Evolutionary conservation across 2,888 invertebrate species (phyloP).

Genomic region (Sclerodermus sp.): DNA sequence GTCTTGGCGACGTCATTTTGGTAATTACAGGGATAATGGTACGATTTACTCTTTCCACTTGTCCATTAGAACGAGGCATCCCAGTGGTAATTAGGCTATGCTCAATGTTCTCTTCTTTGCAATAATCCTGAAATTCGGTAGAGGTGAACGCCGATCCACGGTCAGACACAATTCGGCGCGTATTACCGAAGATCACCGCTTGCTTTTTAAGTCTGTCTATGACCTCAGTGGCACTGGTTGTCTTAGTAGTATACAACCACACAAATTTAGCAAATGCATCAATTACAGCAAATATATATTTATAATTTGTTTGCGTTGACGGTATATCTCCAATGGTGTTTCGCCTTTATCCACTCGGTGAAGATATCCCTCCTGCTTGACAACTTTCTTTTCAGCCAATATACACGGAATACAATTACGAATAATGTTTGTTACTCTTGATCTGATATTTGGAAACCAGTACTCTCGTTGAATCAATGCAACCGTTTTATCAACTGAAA

Average conservation of each 20-base stretch:
- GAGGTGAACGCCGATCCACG: conserved; percentile 1
- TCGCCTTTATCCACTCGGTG: conserved; percentile 34
- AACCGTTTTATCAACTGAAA: conserved; percentile 17
- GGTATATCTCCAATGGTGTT: conserved; percentile 36
- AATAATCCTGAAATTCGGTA: not conserved
- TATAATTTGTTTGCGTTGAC: conserved; percentile 36
- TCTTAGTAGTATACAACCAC: conserved; percentile 39
- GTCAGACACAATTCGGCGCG: not conserved
- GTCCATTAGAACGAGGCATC: not conserved
- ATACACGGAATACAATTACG: conserved; percentile 31
- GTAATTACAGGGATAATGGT: not conserved
- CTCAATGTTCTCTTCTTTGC: not conserved
- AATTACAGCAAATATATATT: conserved; percentile 36
- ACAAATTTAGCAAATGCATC: conserved; percentile 16
- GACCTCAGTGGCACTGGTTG: conserved; percentile 31
- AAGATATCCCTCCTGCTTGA: conserved; percentile 37
- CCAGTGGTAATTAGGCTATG: not conserved
- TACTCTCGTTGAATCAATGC: conserved; percentile 8
- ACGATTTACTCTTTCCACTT: not conserved
- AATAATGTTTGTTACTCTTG: conserved; percentile 15
- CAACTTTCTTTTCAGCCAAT: conserved; percentile 27
- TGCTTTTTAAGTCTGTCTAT: not conserved
- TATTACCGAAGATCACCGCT: not conserved
- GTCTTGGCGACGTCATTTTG: not conserved
- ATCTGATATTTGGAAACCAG: conserved; percentile 12